Base-by-base conservation (phyloP, 2,113 vertebrate genomes). In the Myrmophylax atrothorax region DNA sequence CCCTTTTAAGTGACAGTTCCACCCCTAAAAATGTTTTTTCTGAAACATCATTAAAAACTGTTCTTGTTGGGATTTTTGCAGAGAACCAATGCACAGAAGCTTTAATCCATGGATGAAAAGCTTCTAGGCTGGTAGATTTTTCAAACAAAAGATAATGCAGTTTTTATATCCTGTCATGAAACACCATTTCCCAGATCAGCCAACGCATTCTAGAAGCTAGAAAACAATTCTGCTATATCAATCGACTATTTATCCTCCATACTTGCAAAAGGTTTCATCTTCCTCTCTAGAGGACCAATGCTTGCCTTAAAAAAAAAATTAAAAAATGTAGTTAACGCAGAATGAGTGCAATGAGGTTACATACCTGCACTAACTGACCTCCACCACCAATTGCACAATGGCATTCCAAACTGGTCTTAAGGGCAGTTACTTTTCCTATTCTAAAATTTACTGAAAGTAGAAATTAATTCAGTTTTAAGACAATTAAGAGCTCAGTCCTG, bases 391-490 rank as follows among this genome's bases (percentile, higher is more conserved):
- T 2, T 52, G 31, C 67, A 52, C 25, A 77, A 77, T 8, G 5
- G 46, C 64, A 88, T 81, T 91, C 52, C 76, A 74, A 42, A 63
- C 31, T 14, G 23, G 14, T 49, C 33, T 62, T 67, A 86, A 52
- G 68, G 23, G 42, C 31, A 91, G 59, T 59, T 90, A 47, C 89
- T 96, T 66, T 25, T 87, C n/a, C n/a, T 47, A 18, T 86, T 90
- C 90, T 35, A 64, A 83, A 80, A 77, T 81, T 59, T 19, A 70
- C 18, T 75, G 16, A 87, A 92, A 88, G 40, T 60, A 94, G 64
- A 94, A 93, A 94, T 90, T 78, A 88, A 84, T 93, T 83, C 83
- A 37, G 47, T 60, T 96, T 95, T 92, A 89, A 88, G 72, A 74
- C 68, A 94, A 90, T 70, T 73, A 90, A 77, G 70, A 92, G 75